Evolutionary conservation across 2,888 invertebrate genomes (phyloP), one percentile per base, ranked within the genome.

Genomic region (Pristionchus japonicus): DNA sequence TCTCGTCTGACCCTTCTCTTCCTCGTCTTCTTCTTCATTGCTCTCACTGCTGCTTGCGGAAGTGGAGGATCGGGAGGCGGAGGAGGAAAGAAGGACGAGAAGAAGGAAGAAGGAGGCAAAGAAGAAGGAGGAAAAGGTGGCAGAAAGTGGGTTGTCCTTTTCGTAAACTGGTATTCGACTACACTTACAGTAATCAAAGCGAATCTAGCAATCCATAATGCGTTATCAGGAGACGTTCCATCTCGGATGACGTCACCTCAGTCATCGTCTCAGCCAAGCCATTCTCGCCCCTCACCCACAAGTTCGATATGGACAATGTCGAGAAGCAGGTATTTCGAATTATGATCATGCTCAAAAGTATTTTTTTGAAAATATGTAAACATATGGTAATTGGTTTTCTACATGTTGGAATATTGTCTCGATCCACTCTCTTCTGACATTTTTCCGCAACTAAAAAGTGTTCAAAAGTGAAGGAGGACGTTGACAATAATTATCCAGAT

Each of bases 241-340:
- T 31, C 27, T 43, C 80, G 1, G 31, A 80, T 80, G 80, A 80
- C 49, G 80, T 80, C 49, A 20, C 49, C 49, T 80, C 80, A 15
- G 47, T 80, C 0, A 80, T 80, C 20, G 80, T 80, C 27, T 80
- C 80, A 1, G 27, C 43, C 31, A 80, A 80, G 31, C 49, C 80
- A 6, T 80, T 80, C 80, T 80, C 80, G 7, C 80, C 80, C 7
- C 47, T 49, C 1, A 80, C 80, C n/a, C 80, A 80, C 49, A 43
- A 80, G 15, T 13, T n/a, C 6, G 80, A 80, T 17, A 80, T 80
- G 80, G 31, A 43, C 31, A 80, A 43, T 13, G 80, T 80, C 9
- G 47, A 80, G 47, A 80, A 80, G 27, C 49, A 80, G 11, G 80
- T 80, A 17, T 1, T 15, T 67, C 2, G 11, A 27, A n/a, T 23